A percentile compares a stretch with the other conserved stretches of the same genome.
These are phyloP conservation scores for Neolamprologus caudopunctatus DNA, from an alignment of 2,113 vertebrate genomes.

Conservation along the genomic window DNA sequence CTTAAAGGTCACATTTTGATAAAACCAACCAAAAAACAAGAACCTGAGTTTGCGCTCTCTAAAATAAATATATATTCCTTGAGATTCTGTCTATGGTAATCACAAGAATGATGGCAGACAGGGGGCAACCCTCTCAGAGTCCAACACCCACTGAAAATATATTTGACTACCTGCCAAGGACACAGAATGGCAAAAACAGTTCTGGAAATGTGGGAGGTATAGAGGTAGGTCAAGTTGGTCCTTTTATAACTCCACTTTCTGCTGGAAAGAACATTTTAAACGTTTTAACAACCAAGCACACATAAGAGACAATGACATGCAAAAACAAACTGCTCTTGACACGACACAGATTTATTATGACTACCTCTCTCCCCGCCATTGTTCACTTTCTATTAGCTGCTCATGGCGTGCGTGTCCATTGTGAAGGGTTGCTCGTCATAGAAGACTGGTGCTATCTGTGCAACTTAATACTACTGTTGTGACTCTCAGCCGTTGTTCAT, in stretches of 20 bases:
- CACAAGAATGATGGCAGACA: not conserved
- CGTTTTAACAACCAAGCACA: constrained; percentile 15
- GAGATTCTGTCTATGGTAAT: not conserved
- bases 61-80: not conserved
- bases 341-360: constrained; percentile 19
- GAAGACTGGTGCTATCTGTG: not conserved
- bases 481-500: not conserved
- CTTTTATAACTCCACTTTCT: not conserved
- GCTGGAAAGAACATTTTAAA: constrained; percentile 11
- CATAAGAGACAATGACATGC: not conserved
- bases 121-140: not conserved
- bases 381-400: constrained; percentile 29
- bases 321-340: constrained; percentile 19
- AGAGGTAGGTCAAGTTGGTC: not conserved
- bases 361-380: not conserved
- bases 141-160: not conserved
- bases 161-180: not conserved
- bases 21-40: not conserved
- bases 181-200: not conserved
- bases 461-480: not conserved
- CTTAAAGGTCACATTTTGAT: not conserved
- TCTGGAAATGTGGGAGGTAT: not conserved
- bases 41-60: not conserved
- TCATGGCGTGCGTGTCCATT: not conserved
- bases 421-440: not conserved